Evolutionary conservation across 2,888 invertebrate genomes (phyloP).

Genomic region (Scelioninae gen. 2): DNA sequence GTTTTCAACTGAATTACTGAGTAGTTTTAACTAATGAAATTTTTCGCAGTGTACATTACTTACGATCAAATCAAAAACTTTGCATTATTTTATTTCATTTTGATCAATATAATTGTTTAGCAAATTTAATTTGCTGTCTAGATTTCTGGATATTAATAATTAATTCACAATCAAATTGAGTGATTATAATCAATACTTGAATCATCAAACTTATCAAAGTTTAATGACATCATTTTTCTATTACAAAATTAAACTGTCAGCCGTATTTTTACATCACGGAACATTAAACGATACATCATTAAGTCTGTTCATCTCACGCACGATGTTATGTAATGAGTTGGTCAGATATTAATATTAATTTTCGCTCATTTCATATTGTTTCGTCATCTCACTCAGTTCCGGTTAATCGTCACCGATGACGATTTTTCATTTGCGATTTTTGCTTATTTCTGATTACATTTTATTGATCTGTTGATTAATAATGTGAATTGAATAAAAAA

Average conservation of each 20-base stretch:
- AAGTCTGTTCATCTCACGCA: neutral
- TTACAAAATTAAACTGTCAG: neutral
- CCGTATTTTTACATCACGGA: neutral
- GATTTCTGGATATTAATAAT: no score
- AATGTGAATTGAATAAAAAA: no score
- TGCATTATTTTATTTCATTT: no score
- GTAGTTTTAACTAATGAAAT: no score
- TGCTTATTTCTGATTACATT: no score
- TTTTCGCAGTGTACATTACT: no score
- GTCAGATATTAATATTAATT: conserved; percentile 1
- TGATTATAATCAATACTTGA: neutral
- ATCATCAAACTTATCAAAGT: neutral
- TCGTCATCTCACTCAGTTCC: conserved; percentile 7
- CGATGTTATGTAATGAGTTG: conserved; percentile 6
- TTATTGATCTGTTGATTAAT: no score
- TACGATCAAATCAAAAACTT: no score
- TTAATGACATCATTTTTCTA: neutral
- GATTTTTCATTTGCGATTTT: no score
- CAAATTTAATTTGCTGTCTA: no score
- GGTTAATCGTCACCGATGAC: neutral
- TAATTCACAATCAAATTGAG: neutral
- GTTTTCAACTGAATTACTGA: no score
- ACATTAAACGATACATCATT: neutral
- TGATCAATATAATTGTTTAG: no score
- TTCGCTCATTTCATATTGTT: conserved; percentile 12